Base-by-base conservation (phyloP, 2,888 invertebrate species). In the Lycaena phlaeas region DNA sequence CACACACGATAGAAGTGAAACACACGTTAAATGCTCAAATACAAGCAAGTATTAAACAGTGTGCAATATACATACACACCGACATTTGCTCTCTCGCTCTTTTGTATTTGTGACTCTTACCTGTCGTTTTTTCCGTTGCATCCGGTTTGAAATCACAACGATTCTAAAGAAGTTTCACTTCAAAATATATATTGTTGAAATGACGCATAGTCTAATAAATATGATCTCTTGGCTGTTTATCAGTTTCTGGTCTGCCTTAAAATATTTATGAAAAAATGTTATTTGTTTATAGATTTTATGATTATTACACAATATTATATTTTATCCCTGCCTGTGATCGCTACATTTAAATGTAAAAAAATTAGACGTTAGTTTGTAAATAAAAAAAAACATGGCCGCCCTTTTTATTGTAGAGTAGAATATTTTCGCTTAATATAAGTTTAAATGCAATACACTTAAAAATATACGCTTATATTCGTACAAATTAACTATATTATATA, bases 381-480 rank as follows among this genome's bases (percentile, higher is more conserved):
- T 34, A 18, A 4, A 11, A 34, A 12, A 12, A 2, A 5, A n/a
- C 18, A 34, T 34, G 34, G 34, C 34, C 34, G 34, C 22, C 18
- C 12, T 22, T 4, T 4, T 22, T 18, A 12, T 34, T 1, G 31
- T 17, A 31, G 17, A 18, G 22, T 22, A 22, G 22, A 22, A 7
- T 22, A 22, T 9, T 3, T 34, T 34, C 12, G 34, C 34, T 34
- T 34, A 7, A 18, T 18, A 22, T 34, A 12, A 34, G 18, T 34
- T 39, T 30, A 12, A 39, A 30, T 30, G 30, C 30, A 39, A 39
- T 39, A 39, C 26, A 39, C 25, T 30, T 39, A 39, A 15, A 38
- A 25, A 38, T 57, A 68, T 72, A 70, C 72, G 72, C 73, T 74
- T 73, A 66, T 53, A 61, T 58, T 60, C 61, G 71, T 74, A 72